Base-by-base conservation (phyloP, 2,888 invertebrate genomes). In the Nomada ruficornis region DNA sequence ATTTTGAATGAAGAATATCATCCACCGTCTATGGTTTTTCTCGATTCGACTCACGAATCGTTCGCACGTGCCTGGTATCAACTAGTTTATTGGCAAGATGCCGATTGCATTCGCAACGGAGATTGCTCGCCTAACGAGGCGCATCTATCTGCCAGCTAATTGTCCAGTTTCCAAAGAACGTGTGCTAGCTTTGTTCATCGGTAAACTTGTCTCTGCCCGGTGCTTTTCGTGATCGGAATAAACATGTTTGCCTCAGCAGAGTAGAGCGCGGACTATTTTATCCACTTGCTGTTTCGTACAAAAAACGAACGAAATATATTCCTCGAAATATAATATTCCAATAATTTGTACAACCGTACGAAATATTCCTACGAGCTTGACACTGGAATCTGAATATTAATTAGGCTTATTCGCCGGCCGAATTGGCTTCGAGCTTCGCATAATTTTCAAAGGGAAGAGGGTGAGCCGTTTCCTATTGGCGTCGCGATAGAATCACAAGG, bases 51-150 rank as follows among this genome's bases (percentile, higher is more conserved):
- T 52, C 68, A 36, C 47, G 67, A 65, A 76, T 70, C 69, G 68
- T 10, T 75, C 77, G 75, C 80, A 78, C 78, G 85, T 78, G 73
- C 59, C 72, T 55, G 57, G 55, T 80, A 68, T 82, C 76, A 72
- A 75, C 64, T 60, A 55, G 47, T 60, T 73, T 60, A 72, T 77
- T 88, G 78, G 83, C 81, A 63, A 57, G 74, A 44, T 72, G 68
- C 78, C 83, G 55, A 63, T 5, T 50, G 72, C 36, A 64, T 83
- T 80, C 72, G 63, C 74, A 60, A 69, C 71, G 80, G 72, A 57
- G 47, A 72, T 79, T 76, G 64, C 69, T 65, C 44, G 20, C 65
- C 57, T 29, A 60, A 55, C 65, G 63, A 73, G 57, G 50, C 36
- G 73, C 36, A 23, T 59, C 55, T 81, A 75, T 50, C 74, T 64